These are phyloP conservation scores for Setophaga petechia DNA, from an alignment of 2,113 vertebrate genomes.

Conservation along the genomic window DNA sequence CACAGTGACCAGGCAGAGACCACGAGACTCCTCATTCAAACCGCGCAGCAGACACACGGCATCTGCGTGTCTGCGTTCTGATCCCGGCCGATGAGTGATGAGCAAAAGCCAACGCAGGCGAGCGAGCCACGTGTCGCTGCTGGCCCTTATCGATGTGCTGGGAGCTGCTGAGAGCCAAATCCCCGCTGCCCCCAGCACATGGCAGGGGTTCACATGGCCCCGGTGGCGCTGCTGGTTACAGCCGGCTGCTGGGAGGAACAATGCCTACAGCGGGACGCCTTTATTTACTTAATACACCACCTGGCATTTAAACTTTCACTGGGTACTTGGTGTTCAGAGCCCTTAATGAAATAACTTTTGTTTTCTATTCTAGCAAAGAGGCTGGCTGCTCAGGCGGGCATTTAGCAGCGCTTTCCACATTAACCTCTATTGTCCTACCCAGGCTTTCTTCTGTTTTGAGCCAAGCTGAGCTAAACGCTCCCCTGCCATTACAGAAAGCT, in stretches of 20 bases:
- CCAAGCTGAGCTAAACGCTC: neutral
- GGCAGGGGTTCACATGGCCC: constrained; percentile 24
- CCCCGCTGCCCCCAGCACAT: neutral
- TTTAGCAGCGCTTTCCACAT: neutral
- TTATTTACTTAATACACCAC: constrained; percentile 57
- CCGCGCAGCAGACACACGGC: neutral
- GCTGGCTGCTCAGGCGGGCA: neutral
- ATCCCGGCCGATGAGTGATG: neutral
- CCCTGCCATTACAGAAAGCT: neutral
- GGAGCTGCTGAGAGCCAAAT: neutral
- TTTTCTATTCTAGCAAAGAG: neutral
- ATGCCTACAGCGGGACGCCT: constrained; percentile 34
- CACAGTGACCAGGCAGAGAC: too few relatives aligned
- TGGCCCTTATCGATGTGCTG: neutral
- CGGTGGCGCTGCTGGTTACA: neutral
- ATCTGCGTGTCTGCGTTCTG: neutral
- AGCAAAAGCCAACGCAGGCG: neutral
- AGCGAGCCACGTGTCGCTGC: neutral
- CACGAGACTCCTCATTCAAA: neutral
- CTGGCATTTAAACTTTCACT: constrained; percentile 23
- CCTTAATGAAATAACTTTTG: constrained; percentile 12
- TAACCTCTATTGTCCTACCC: neutral
- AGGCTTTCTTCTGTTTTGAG: neutral
- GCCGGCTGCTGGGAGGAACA: constrained; percentile 48
- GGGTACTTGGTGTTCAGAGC: constrained; percentile 14